These are phyloP conservation scores for Chorisops tibialis DNA, from an alignment of 2,888 invertebrate genomes.

Conservation along the genomic window DNA sequence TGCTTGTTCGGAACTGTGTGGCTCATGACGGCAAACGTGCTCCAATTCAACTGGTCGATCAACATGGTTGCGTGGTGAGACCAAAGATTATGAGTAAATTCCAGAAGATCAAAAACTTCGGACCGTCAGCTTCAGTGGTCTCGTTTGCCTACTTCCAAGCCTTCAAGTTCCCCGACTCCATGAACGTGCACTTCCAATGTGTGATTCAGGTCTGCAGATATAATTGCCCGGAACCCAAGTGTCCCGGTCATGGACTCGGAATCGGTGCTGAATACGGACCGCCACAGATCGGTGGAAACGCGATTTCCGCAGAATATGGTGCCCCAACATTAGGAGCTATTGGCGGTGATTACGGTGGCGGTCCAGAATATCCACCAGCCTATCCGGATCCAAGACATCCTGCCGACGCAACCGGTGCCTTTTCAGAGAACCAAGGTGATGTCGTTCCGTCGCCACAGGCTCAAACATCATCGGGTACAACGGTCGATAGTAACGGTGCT, in stretches of 20 bases:
- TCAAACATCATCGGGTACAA: slow-evolving; percentile 67
- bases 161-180: slow-evolving; percentile 94
- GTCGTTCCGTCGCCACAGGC: slow-evolving; percentile 78
- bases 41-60: slow-evolving; percentile 89
- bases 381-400: slow-evolving; percentile 87
- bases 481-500: slow-evolving; percentile 60
- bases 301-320: slow-evolving; percentile 64
- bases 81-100: slow-evolving; percentile 94
- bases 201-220: slow-evolving; percentile 92
- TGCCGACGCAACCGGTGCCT: slow-evolving; percentile 76
- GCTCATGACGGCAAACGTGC: slow-evolving; percentile 92
- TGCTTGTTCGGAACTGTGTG: slow-evolving; percentile 90
- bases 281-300: slow-evolving; percentile 56
- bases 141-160: slow-evolving; percentile 96
- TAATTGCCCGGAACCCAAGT: slow-evolving; percentile 90
- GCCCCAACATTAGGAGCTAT: slow-evolving; percentile 49
- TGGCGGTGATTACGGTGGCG: slow-evolving; percentile 53
- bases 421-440: slow-evolving; percentile 78
- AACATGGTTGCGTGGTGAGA: slow-evolving; percentile 88
- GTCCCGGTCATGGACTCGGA: slow-evolving; percentile 62
- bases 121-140: slow-evolving; percentile 89
- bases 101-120: slow-evolving; percentile 95
- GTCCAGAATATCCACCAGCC: slow-evolving; percentile 76
- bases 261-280: slow-evolving; percentile 63
- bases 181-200: slow-evolving; percentile 97